Conservation (phyloP, 1,140 invertebrate species). For the Platyscapa corneri region DNA sequence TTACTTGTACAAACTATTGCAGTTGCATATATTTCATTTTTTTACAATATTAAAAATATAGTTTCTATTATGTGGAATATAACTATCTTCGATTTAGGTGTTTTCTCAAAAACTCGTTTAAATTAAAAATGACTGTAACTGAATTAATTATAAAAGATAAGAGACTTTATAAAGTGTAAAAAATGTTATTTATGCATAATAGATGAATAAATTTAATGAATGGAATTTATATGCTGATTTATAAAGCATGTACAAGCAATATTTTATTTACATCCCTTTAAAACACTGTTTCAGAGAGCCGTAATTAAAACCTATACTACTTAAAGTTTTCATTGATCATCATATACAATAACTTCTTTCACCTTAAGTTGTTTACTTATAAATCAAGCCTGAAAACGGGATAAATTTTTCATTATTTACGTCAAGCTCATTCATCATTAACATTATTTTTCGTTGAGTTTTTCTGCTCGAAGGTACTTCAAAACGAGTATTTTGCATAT, state of each 20-base stretch:
- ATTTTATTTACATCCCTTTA: not conserved
- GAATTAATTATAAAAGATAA: not conserved
- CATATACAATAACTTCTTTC: not conserved
- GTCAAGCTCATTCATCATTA: conserved; percentile 20
- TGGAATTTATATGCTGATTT: conserved; percentile 12
- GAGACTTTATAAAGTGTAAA: not conserved
- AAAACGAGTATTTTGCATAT: conserved; percentile 35
- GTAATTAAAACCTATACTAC: not conserved
- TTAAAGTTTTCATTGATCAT: conserved; percentile 17
- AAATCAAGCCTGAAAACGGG: not conserved
- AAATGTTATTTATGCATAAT: not conserved
- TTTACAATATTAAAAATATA: not conserved
- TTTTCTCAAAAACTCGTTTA: not conserved
- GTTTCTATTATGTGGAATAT: not conserved
- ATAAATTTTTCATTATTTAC: conserved; percentile 32
- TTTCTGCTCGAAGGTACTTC: not conserved
- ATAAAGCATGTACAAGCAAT: not conserved
- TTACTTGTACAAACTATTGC: not conserved
- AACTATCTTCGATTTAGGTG: not conserved
- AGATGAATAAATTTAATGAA: conserved; percentile 7
- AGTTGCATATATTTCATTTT: not conserved
- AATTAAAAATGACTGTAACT: not conserved
- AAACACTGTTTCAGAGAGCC: not conserved
- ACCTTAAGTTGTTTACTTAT: not conserved
- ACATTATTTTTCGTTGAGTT: conserved; percentile 11